Conservation (phyloP, 64 coral and sea anemone species). For the Platygyra sinensis region DNA sequence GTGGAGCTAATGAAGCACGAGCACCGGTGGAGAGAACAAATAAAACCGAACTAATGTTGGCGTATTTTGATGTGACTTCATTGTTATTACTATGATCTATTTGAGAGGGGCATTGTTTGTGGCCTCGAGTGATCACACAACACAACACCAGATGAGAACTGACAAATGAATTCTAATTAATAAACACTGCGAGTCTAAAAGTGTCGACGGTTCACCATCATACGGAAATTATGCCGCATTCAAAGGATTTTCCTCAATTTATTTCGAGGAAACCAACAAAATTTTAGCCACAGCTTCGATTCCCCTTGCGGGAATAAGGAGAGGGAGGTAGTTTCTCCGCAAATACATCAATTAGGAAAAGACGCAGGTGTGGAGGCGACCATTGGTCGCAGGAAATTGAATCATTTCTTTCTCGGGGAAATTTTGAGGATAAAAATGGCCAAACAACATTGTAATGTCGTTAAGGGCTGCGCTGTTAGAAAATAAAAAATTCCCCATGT, state of each 20-base stretch:
- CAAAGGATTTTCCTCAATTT: background rate
- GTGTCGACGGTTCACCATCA: background rate
- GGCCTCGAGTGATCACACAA: background rate
- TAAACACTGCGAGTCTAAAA: background rate
- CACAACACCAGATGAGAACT: background rate
- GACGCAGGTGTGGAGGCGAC: background rate
- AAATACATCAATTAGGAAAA: constrained; percentile 27
- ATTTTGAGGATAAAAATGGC: background rate
- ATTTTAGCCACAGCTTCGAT: background rate
- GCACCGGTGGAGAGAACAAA: constrained; percentile 23
- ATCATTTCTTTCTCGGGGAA: background rate
- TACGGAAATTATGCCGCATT: background rate
- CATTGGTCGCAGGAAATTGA: constrained; percentile 10
- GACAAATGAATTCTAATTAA: constrained; percentile 20
- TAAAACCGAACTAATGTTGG: constrained; percentile 38
- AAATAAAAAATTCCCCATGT: background rate
- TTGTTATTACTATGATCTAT: constrained; percentile 39
- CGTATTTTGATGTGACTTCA: constrained; percentile 47
- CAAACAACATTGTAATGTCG: background rate
- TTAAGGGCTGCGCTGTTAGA: background rate
- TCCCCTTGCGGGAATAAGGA: background rate
- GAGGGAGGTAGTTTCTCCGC: background rate
- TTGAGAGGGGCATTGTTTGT: constrained; percentile 40
- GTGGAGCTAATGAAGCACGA: constrained; percentile 1
- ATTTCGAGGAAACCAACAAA: background rate